Conservation (phyloP, 2,797 vertebrate genomes). For the Liasis olivaceus region DNA sequence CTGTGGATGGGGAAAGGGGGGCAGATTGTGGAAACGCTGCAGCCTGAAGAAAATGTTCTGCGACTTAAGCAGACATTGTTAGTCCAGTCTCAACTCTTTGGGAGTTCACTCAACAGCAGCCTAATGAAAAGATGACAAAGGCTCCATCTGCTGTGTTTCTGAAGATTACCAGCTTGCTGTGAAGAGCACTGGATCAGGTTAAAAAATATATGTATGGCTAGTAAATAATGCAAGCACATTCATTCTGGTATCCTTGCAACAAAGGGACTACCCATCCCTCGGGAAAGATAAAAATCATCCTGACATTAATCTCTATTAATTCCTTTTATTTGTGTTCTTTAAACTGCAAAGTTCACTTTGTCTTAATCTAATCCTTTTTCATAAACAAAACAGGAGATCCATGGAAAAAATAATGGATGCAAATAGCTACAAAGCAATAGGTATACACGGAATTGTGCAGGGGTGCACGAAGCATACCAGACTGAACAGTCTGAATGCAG, state of each 20-base stretch:
- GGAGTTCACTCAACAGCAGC: background rate
- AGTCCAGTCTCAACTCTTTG: background rate
- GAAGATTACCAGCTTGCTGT: background rate
- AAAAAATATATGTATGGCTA: background rate
- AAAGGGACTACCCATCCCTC: background rate
- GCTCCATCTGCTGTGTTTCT: background rate
- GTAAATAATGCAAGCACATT: background rate
- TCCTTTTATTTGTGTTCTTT: background rate
- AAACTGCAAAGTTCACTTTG: background rate
- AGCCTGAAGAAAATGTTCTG: background rate
- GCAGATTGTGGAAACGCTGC: background rate
- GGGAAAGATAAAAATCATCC: conserved; percentile 39
- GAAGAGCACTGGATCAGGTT: background rate
- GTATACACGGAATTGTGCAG: background rate
- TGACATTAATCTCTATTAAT: conserved; percentile 18
- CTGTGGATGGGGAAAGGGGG: background rate
- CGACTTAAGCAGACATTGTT: background rate
- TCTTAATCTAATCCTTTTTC: background rate
- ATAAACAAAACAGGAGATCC: background rate
- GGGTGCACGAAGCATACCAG: background rate
- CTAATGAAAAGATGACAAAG: background rate
- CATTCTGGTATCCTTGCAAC: background rate
- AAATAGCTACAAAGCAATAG: background rate
- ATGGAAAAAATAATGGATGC: background rate
- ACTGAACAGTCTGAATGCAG: background rate